phyloP scores from a whole-genome alignment of 2,113 vertebrate species.

The Alces alces region DNA sequence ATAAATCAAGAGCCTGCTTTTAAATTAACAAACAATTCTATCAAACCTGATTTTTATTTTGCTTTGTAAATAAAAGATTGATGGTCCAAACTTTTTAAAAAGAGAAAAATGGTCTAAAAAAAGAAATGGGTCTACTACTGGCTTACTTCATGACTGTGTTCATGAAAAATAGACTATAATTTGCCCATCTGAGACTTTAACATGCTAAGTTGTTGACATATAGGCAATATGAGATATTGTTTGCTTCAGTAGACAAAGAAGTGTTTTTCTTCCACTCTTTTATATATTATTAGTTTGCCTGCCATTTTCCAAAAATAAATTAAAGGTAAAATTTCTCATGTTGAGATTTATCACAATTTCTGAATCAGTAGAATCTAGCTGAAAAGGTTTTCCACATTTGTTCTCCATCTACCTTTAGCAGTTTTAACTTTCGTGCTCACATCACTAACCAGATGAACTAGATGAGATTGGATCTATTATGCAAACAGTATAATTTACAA shows the following conservation, averaged over 20 bases:
- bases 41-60: neutral
- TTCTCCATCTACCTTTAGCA: neutral
- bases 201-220: neutral
- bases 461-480: neutral
- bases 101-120: neutral
- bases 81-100: neutral
- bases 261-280: neutral
- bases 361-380: neutral
- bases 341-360: constrained; percentile 4
- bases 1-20: neutral
- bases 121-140: neutral
- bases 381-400: neutral
- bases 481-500: neutral
- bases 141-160: neutral
- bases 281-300: constrained; percentile 20
- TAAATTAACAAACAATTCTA: neutral
- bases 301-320: neutral
- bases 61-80: constrained; percentile 10
- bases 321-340: neutral
- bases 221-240: neutral
- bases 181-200: neutral
- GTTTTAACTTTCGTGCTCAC: neutral
- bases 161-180: neutral
- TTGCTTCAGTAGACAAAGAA: neutral
- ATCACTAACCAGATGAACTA: neutral